These are phyloP conservation scores for Aptenodytes patagonicus DNA, from an alignment of 2,113 vertebrate genomes.

Conservation along the genomic window DNA sequence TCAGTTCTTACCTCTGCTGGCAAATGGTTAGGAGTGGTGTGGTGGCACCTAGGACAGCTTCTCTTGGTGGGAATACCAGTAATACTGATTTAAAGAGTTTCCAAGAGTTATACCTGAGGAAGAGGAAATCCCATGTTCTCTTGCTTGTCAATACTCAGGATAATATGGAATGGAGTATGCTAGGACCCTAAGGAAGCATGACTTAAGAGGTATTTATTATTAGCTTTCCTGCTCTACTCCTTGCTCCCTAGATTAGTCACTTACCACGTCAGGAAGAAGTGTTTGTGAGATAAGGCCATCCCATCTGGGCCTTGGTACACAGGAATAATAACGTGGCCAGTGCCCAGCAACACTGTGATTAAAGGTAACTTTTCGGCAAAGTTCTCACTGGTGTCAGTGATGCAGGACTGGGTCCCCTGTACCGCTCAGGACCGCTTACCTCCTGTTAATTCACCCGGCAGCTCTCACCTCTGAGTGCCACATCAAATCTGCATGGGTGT, in stretches of 20 bases:
- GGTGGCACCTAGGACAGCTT: not conserved
- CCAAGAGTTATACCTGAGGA: not conserved
- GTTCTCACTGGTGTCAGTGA: not conserved
- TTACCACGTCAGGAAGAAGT: not conserved
- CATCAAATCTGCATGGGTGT: not conserved
- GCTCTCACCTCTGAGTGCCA: not conserved
- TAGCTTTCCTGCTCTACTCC: not conserved
- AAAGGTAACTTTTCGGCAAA: not conserved
- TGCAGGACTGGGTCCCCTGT: not conserved
- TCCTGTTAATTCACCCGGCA: not conserved
- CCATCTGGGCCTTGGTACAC: not conserved
- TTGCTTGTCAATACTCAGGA: not conserved
- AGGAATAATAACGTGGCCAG: not conserved
- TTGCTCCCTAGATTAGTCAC: not conserved
- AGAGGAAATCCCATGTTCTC: not conserved
- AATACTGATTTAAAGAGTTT: not conserved
- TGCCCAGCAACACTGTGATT: not conserved
- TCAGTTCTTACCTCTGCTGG: not conserved
- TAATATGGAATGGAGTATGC: not conserved
- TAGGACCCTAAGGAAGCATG: not conserved
- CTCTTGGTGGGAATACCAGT: not conserved
- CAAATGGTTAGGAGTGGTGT: not conserved
- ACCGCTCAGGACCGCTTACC: not conserved
- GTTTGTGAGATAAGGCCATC: not conserved
- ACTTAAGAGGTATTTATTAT: not conserved